Evolutionary conservation across 2,888 invertebrate genomes (phyloP).

Genomic region (Oligia latruncula): DNA sequence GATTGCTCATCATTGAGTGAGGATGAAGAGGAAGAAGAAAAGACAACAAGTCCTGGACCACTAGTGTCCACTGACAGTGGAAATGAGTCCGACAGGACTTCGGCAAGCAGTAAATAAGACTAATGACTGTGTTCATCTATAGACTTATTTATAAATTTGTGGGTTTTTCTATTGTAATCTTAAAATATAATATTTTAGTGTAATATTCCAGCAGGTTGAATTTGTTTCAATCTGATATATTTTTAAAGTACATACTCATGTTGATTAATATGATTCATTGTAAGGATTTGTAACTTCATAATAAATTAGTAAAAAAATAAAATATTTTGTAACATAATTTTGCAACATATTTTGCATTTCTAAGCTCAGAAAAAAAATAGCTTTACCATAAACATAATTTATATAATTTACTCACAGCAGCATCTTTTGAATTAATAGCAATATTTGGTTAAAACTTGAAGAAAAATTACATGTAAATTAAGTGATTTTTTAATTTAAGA

Average conservation of each 20-base stretch:
- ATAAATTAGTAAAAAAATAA: background rate
- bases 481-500: background rate
- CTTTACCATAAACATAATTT: background rate
- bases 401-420: background rate
- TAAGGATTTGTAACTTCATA: background rate
- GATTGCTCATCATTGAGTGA: constrained; percentile 87
- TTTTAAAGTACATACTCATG: constrained; percentile 4
- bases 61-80: constrained; percentile 83
- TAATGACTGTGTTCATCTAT: background rate
- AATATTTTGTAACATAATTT: background rate
- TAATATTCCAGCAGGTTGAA: constrained; percentile 11
- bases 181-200: constrained; percentile 26
- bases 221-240: constrained; percentile 28
- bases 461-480: background rate
- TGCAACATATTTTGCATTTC: background rate
- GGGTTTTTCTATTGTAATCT: background rate
- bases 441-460: background rate
- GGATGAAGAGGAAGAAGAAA: constrained; percentile 78
- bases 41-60: constrained; percentile 58
- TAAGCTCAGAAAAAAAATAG: background rate
- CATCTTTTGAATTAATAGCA: background rate
- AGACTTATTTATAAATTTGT: background rate
- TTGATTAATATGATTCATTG: background rate
- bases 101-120: constrained; percentile 66
- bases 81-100: constrained; percentile 82